Percentiles rank a stretch among this genome's conserved stretches.
phyloP scores from a whole-genome alignment of 2,888 invertebrate species.

The Polyploca ridens region DNA sequence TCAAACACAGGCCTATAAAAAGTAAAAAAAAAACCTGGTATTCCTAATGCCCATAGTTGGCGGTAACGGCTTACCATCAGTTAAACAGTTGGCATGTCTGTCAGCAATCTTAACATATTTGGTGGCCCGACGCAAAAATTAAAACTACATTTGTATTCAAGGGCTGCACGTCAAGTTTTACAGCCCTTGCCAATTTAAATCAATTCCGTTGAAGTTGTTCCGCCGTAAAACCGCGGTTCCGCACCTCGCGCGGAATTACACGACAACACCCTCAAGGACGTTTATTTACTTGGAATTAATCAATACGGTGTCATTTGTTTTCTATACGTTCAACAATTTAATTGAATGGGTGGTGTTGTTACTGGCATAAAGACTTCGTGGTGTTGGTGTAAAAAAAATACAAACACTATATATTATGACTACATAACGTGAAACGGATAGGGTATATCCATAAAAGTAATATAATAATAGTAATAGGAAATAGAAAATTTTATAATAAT shows the following conservation, averaged over 20 bases:
- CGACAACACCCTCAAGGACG: background rate
- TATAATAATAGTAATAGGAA: too few relatives aligned
- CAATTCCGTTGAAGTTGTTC: conserved; percentile 53
- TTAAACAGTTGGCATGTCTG: too few relatives aligned
- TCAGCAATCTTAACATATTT: conserved; percentile 17
- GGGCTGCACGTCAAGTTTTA: conserved; percentile 62
- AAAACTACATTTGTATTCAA: conserved; percentile 73
- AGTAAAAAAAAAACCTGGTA: too few relatives aligned
- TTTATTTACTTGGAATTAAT: background rate
- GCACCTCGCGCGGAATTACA: conserved; percentile 18
- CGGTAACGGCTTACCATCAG: too few relatives aligned
- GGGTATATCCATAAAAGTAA: too few relatives aligned
- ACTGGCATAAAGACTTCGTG: background rate
- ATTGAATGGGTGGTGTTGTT: background rate
- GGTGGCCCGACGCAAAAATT: conserved; percentile 56
- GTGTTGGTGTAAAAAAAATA: too few relatives aligned
- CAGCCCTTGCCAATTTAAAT: conserved; percentile 66
- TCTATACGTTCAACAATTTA: background rate
- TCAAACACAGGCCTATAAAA: too few relatives aligned
- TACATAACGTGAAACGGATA: too few relatives aligned
- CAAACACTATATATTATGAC: too few relatives aligned
- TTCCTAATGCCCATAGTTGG: too few relatives aligned
- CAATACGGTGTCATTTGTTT: background rate
- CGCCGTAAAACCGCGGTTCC: conserved; percentile 33
- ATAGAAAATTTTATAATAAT: too few relatives aligned